Conservation (phyloP, 2,888 invertebrate genomes). For the Rhagium mordax region DNA sequence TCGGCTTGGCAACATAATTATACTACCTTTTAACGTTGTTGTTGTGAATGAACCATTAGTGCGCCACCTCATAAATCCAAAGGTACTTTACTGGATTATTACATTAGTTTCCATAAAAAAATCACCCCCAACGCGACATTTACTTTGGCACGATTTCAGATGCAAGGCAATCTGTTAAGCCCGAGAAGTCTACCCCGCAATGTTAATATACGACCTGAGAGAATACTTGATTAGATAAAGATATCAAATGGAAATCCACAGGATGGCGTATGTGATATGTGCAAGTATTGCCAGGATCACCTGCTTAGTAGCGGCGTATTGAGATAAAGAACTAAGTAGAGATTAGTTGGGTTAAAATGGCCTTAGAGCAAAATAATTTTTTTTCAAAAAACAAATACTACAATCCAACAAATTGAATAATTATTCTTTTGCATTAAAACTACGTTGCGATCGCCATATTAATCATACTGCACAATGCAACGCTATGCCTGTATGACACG, state of each 20-base stretch:
- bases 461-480: not conserved
- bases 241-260: not conserved
- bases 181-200: no score
- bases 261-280: not conserved
- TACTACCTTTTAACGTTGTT: not conserved
- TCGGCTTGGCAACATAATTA: not conserved
- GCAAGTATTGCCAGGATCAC: not conserved
- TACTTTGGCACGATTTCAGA: no score
- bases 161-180: no score
- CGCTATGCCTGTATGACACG: not conserved
- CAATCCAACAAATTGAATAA: constrained; percentile 9
- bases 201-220: no score
- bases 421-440: not conserved
- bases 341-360: no score
- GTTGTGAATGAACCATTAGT: not conserved
- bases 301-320: not conserved
- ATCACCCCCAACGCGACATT: no score
- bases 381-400: no score
- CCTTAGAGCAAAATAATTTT: no score
- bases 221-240: no score
- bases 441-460: not conserved
- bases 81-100: not conserved
- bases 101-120: not conserved
- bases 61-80: not conserved
- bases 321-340: no score